Percentiles rank a stretch among this genome's conserved stretches.
Evolutionary conservation across 2,888 invertebrate genomes (phyloP).

Genomic region (Drosophila quinaria): DNA sequence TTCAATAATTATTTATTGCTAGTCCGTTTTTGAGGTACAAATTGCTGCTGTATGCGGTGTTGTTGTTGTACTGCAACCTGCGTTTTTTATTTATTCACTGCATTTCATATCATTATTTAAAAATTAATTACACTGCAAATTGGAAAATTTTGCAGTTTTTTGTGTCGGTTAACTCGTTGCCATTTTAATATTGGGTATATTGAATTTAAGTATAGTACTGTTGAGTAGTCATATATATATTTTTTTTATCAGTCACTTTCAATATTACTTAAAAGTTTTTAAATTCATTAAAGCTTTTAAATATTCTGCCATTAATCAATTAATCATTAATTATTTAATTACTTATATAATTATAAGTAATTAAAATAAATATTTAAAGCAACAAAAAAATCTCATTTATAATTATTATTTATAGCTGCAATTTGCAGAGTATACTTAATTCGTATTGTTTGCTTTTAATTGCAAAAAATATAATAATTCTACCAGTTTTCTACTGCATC

Average conservation of each 20-base stretch:
- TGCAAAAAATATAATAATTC: slow-evolving; percentile 52
- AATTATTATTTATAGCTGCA: no score
- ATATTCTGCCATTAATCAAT: no score
- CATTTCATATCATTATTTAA: slow-evolving; percentile 75
- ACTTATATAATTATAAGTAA: no score
- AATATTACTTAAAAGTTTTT: no score
- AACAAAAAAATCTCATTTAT: no score
- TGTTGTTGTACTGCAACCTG: slow-evolving; percentile 17
- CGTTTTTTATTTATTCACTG: slow-evolving; percentile 62
- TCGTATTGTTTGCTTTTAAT: slow-evolving; percentile 10
- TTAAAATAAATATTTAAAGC: no score
- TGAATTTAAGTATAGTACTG: neutral
- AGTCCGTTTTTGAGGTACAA: slow-evolving; percentile 10
- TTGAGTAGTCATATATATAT: no score
- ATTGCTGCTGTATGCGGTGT: slow-evolving; percentile 17
- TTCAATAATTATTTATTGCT: slow-evolving; percentile 29
- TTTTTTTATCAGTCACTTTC: no score
- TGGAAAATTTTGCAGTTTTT: slow-evolving; percentile 19
- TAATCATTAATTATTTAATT: no score
- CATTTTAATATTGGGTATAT: neutral
- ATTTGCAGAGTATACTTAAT: slow-evolving; percentile 16
- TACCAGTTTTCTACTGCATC: slow-evolving; percentile 18
- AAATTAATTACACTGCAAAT: slow-evolving; percentile 76
- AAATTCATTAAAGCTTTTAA: no score
- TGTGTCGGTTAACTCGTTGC: neutral